A percentile compares a stretch with the other conserved stretches of the same genome.
phyloP scores from a whole-genome alignment of 2,797 vertebrate species.

The Pelochelys cantorii region DNA sequence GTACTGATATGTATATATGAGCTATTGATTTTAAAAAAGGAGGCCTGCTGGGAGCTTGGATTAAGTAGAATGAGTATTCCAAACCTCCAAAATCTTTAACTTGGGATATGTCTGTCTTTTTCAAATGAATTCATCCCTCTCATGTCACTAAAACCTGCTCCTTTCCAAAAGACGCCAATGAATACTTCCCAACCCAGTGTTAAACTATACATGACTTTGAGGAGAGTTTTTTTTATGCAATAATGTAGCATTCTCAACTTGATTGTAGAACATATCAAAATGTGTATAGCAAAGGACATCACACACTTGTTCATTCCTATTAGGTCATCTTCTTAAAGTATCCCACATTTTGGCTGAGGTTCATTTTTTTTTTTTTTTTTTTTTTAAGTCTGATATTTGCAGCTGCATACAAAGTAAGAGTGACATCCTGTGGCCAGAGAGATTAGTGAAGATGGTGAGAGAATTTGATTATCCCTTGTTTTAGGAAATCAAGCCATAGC shows the following conservation, averaged over 20 bases:
- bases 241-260: background rate
- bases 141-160: background rate
- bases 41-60: background rate
- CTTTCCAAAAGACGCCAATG: background rate
- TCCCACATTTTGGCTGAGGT: background rate
- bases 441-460: background rate
- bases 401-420: background rate
- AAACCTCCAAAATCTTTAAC: background rate
- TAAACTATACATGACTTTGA: background rate
- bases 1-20: background rate
- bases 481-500: background rate
- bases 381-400: background rate
- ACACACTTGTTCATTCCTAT: background rate
- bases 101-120: background rate
- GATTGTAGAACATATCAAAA: background rate
- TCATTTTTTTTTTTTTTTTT: too few relatives aligned
- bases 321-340: background rate
- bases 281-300: too few relatives aligned
- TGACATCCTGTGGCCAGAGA: slow-evolving; percentile 1
- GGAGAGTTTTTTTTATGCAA: too few relatives aligned
- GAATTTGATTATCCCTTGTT: background rate
- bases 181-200: background rate
- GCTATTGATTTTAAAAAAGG: background rate
- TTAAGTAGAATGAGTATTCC: background rate
- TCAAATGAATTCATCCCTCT: background rate